Base-by-base conservation (phyloP, 2,113 vertebrate species). In the Notiomystis cincta region DNA sequence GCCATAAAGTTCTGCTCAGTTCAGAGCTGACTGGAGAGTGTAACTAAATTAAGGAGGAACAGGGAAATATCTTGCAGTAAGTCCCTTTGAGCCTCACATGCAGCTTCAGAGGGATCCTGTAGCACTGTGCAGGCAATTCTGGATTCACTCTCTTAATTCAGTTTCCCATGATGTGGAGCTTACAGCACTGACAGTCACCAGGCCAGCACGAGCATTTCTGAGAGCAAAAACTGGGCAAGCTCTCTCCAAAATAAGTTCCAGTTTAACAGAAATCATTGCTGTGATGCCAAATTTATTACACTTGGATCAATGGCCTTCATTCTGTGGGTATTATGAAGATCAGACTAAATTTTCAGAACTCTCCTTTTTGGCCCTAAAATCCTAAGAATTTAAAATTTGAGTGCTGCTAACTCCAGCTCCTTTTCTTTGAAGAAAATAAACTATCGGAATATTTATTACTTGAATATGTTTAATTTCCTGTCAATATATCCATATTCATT, bases 271-370 rank as follows among this genome's bases (percentile, higher is more conserved):
- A 90, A 80, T 25, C 15, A 13, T n/a, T 14, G 30, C 4, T 28
- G 28, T 35, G 70, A 51, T n/a, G 33, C 27, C 61, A 82, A 3
- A 80, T 44, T 54, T 27, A 45, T 56, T 23, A 31, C 28, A 51
- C 0, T 0, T 54, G 44, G 19, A 15, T 70, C 56, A 64, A 14
- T 7, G 24, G 19, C 11, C 24, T 72, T 17, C 16, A 13, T 64
- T 82, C 44, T 20, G 7, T 27, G 71, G 37, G 22, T 38, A 56
- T 70, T 50, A 28, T 5, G 9, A 23, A 83, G 23, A 33, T 47
- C 24, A 87, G 28, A 33, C 31, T 58, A 11, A 24, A 42, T 66
- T 62, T 82, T 60, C 5, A 1, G 22, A 69, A 37, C 25, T 45
- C 23, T 11, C 50, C 25, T 67, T 85, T 78, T 83, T 56, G 40